Conservation (phyloP, 2,888 invertebrate species). For the Erebia ligea region DNA sequence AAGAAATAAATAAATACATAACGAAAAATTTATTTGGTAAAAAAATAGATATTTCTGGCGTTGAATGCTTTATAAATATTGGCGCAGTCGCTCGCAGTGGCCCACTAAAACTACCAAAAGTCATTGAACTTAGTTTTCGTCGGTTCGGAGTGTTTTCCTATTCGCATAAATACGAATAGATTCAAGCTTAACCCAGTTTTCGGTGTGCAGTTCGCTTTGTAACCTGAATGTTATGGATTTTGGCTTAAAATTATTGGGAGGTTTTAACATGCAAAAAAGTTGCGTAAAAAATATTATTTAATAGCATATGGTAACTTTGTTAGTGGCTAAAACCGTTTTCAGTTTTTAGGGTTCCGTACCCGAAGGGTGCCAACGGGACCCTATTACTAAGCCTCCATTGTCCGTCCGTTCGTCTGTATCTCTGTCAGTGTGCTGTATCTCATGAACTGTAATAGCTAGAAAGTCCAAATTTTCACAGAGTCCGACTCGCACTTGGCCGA, state of each 20-base stretch:
- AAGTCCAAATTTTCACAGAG: no score
- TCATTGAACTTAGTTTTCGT: conserved; percentile 15
- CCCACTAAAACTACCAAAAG: conserved; percentile 12
- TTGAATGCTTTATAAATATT: not conserved
- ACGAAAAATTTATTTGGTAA: not conserved
- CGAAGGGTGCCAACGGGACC: no score
- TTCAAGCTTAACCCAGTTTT: conserved; percentile 21
- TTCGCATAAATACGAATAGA: conserved; percentile 17
- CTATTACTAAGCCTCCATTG: no score
- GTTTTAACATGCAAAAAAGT: no score
- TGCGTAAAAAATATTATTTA: no score
- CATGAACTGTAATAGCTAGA: no score
- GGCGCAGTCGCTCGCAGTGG: not conserved
- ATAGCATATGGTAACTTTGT: no score
- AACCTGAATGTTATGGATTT: not conserved
- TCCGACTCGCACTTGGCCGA: no score
- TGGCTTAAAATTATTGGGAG: not conserved
- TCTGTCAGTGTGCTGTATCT: no score
- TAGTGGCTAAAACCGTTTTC: no score
- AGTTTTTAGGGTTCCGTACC: no score
- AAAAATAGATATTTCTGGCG: not conserved
- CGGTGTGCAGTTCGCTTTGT: not conserved
- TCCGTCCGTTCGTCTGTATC: no score
- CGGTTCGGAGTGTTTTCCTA: not conserved
- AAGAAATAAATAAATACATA: not conserved